Evolutionary conservation across 2,888 invertebrate genomes (phyloP).

Genomic region (Tipula confusa): DNA sequence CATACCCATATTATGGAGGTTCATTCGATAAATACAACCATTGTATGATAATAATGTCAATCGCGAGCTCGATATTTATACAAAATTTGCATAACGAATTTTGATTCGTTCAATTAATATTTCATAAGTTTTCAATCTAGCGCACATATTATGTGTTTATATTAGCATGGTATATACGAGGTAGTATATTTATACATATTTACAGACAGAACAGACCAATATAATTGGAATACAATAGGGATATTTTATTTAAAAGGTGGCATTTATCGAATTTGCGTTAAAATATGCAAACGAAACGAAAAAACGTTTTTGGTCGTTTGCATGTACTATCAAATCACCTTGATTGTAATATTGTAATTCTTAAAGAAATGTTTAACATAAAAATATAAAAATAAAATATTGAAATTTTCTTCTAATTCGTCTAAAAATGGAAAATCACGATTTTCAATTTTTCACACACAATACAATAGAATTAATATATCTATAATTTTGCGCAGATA

Average conservation of each 20-base stretch:
- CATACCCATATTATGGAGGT: background rate
- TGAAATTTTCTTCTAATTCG: slow-evolving; percentile 25
- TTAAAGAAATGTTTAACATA: background rate
- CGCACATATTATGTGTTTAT: background rate
- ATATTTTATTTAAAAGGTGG: slow-evolving; percentile 8
- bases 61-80: background rate
- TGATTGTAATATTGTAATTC: slow-evolving; percentile 12
- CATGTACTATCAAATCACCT: background rate
- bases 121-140: background rate
- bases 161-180: background rate
- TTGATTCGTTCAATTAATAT: slow-evolving; percentile 9
- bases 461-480: slow-evolving; percentile 20
- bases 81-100: background rate
- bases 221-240: slow-evolving; percentile 15
- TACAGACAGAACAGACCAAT: background rate
- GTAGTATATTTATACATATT: background rate
- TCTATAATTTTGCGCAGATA: slow-evolving; percentile 16
- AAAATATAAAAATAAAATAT: background rate
- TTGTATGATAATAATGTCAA: slow-evolving; percentile 8
- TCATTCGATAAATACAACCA: background rate
- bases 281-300: too few relatives aligned
- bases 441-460: slow-evolving; percentile 9
- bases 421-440: slow-evolving; percentile 5
- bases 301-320: background rate
- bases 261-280: slow-evolving; percentile 12